Evolutionary conservation across 2,888 invertebrate species (phyloP).

Genomic region (Drosophila recens): DNA sequence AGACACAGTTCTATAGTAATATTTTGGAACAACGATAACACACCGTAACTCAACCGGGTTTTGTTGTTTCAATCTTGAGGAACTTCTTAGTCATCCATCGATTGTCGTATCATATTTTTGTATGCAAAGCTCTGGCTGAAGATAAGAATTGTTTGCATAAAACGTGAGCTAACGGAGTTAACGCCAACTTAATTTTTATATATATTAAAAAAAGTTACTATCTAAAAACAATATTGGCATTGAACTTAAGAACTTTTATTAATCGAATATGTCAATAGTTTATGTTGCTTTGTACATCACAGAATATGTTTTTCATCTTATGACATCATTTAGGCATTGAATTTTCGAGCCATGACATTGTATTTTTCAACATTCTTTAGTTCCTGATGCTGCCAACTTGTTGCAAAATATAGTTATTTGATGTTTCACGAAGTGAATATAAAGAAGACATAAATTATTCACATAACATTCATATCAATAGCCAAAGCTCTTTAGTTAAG

Average conservation of each 20-base stretch:
- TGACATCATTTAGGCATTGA: background rate
- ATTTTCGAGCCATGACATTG: conserved; percentile 8
- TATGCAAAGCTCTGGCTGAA: conserved; percentile 8
- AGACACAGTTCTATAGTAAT: conserved; percentile 1
- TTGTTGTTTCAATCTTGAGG: background rate
- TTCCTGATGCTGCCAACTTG: conserved; percentile 2
- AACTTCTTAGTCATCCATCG: conserved; percentile 56
- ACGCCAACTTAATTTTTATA: conserved; percentile 7
- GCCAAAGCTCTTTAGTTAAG: conserved; percentile 13
- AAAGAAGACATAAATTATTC: background rate
- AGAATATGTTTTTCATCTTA: background rate
- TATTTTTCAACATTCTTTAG: background rate
- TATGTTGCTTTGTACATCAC: background rate
- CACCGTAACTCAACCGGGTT: conserved; percentile 2
- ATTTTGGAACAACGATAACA: conserved; percentile 22
- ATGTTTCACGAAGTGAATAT: background rate
- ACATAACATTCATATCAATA: conserved; percentile 20
- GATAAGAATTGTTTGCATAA: conserved; percentile 65
- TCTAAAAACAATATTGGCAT: background rate
- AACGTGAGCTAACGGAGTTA: conserved; percentile 47
- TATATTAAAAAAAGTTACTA: background rate
- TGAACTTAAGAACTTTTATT: background rate
- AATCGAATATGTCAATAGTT: background rate
- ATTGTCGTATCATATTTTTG: conserved; percentile 13
- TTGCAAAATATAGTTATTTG: background rate